Evolutionary conservation across 2,888 invertebrate genomes (phyloP).

Genomic region (Drosophila anomelani): DNA sequence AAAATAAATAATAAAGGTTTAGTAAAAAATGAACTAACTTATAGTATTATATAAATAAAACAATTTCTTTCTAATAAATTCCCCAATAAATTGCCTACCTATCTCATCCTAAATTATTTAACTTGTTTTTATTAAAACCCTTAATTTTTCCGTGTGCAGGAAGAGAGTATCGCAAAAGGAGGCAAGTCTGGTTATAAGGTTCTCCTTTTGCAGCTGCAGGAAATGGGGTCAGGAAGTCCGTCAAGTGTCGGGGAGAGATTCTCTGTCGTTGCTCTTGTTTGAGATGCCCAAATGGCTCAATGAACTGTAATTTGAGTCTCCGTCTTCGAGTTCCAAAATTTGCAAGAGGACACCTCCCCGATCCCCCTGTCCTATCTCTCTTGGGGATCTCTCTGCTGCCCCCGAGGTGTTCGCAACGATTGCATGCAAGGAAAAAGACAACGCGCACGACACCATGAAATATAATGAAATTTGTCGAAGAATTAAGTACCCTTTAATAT

Average conservation of each 20-base stretch:
- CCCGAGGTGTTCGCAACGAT: conserved; percentile 60
- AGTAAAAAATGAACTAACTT: no score
- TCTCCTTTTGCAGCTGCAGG: conserved; percentile 61
- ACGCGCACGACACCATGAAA: conserved; percentile 19
- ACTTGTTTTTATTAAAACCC: background rate
- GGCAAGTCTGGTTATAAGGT: conserved; percentile 24
- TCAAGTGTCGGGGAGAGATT: conserved; percentile 65
- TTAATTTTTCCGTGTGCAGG: background rate
- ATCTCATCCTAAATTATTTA: background rate
- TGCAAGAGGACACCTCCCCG: conserved; percentile 17
- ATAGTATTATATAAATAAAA: no score
- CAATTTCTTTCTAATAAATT: background rate
- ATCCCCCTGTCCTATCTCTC: background rate
- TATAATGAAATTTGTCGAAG: background rate
- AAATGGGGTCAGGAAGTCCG: conserved; percentile 76
- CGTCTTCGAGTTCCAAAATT: conserved; percentile 55
- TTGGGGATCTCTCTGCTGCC: conserved; percentile 34
- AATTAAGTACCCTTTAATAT: background rate
- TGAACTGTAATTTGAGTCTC: conserved; percentile 76
- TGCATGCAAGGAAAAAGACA: conserved; percentile 26
- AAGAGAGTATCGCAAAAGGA: conserved; percentile 5
- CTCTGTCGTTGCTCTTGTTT: conserved; percentile 19
- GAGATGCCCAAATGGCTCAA: conserved; percentile 69
- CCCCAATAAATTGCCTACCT: no score
- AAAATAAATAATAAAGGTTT: no score